phyloP scores from a whole-genome alignment of 2,888 invertebrate species.

The Dynastes grantii region DNA sequence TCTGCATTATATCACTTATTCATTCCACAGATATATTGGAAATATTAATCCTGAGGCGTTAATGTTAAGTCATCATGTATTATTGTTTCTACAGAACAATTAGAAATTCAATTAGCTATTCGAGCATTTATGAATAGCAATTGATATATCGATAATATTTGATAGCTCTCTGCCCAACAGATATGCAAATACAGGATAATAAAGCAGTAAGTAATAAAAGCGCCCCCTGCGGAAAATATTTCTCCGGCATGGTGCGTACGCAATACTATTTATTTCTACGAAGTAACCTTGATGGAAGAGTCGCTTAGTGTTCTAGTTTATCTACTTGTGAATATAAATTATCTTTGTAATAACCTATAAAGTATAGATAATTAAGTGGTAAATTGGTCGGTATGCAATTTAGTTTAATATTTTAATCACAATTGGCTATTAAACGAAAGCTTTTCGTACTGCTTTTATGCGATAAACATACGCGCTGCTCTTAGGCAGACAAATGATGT shows the following conservation, averaged over 20 bases:
- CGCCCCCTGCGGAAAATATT: slow-evolving; percentile 53
- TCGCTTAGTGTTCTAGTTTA: neutral
- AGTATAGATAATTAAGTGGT: slow-evolving; percentile 15
- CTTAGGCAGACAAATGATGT: no score
- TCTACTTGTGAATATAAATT: slow-evolving; percentile 18
- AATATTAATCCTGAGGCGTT: no score
- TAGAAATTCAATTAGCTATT: no score
- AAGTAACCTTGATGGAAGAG: no score
- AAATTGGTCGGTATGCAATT: neutral
- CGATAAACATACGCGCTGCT: no score
- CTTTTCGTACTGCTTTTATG: no score
- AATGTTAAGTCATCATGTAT: no score
- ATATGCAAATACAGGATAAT: slow-evolving; percentile 17
- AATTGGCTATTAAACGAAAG: neutral
- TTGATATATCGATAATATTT: slow-evolving; percentile 12
- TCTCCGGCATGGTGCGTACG: neutral
- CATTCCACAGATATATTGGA: no score
- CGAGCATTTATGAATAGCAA: no score
- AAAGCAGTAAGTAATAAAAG: slow-evolving; percentile 51
- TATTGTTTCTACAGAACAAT: no score
- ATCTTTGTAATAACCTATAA: slow-evolving; percentile 23
- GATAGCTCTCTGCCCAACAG: neutral
- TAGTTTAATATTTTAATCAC: neutral
- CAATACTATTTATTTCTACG: no score
- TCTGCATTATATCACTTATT: no score